These are phyloP conservation scores for Myotis brandtii DNA, from an alignment of 2,113 vertebrate species.

Conservation along the genomic window DNA sequence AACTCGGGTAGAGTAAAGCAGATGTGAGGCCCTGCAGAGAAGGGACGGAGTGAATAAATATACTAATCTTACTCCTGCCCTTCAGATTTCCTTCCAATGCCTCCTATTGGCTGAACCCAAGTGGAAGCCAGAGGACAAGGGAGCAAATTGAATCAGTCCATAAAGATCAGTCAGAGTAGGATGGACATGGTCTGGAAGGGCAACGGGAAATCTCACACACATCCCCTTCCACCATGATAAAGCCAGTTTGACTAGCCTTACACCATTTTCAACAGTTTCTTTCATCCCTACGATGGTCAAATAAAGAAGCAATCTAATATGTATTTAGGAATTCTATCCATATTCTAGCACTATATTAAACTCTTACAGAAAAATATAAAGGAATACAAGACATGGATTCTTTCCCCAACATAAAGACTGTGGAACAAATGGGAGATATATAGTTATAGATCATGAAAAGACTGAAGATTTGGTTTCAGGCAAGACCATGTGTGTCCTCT, in stretches of 20 bases:
- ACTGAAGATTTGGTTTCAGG: not conserved
- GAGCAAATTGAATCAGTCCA: not conserved
- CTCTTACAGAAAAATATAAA: not conserved
- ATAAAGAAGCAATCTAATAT: conserved; percentile 10
- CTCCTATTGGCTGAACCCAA: not conserved
- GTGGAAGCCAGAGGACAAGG: not conserved
- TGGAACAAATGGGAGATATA: not conserved
- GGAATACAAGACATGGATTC: conserved; percentile 2
- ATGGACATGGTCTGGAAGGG: not conserved
- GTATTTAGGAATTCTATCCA: not conserved
- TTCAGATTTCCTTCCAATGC: not conserved
- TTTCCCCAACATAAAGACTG: not conserved
- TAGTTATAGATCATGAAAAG: not conserved
- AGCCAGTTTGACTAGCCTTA: not conserved
- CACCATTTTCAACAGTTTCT: conserved; percentile 15
- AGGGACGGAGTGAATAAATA: not conserved
- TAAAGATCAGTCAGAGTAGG: not conserved
- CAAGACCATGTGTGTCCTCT: not conserved
- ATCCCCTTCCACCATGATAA: not conserved
- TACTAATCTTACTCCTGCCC: not conserved
- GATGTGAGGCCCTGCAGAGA: not conserved
- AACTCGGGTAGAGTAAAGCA: not conserved
- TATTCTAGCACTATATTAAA: not conserved
- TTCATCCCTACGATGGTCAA: not conserved
- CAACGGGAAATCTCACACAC: not conserved